Evolutionary conservation across 2,113 vertebrate species (phyloP).

Genomic region (Phalacrocorax brasilianus): DNA sequence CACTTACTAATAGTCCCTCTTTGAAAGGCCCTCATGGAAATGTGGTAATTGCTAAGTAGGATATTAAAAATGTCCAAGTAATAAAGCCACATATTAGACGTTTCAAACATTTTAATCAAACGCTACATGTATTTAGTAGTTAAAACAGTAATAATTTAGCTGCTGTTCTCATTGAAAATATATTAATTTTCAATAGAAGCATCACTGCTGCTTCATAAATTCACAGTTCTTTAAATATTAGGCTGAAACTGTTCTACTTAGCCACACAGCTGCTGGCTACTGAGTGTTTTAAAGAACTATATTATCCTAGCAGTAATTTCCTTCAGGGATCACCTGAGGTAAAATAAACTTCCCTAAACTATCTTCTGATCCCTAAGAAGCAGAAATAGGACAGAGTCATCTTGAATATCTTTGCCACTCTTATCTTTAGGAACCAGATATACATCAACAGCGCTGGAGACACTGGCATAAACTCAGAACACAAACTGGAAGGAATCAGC

Average conservation of each 20-base stretch:
- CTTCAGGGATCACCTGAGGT: background rate
- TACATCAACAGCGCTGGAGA: background rate
- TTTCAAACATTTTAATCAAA: slow-evolving; percentile 18
- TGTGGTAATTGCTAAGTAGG: background rate
- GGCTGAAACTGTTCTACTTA: background rate
- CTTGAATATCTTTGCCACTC: background rate
- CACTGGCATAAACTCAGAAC: background rate
- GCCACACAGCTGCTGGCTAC: background rate
- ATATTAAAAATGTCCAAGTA: background rate
- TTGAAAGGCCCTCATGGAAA: background rate
- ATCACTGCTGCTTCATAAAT: background rate
- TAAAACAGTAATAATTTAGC: background rate
- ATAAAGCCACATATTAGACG: background rate
- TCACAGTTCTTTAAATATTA: background rate
- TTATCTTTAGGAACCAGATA: background rate
- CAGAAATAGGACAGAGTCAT: background rate
- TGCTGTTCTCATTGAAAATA: background rate
- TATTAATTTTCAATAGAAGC: background rate
- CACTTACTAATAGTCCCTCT: background rate
- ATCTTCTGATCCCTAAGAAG: background rate
- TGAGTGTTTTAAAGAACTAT: background rate
- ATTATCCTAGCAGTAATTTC: background rate
- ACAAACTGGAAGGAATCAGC: background rate
- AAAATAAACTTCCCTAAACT: background rate
- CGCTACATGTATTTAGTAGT: background rate